Percentiles rank a stretch among this genome's conserved stretches.
Conservation (phyloP, 2,888 invertebrate genomes). For the Coelogynopora nodosa region DNA sequence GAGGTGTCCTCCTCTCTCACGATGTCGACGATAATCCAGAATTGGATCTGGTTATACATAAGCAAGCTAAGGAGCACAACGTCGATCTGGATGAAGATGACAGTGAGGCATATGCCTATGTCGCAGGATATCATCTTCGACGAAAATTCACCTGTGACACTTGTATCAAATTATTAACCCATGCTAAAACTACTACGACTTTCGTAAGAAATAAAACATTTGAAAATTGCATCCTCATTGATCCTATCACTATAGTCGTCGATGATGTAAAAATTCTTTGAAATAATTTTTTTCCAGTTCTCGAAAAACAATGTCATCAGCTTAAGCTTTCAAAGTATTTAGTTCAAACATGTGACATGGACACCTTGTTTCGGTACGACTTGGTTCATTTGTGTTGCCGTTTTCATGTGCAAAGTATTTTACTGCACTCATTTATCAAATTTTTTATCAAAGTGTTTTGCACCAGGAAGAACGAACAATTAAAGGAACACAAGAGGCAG, state of each 20-base stretch:
- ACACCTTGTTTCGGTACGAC: background rate
- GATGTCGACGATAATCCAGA: background rate
- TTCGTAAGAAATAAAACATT: background rate
- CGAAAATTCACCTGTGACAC: background rate
- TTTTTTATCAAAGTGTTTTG: conserved; percentile 19
- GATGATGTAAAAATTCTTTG: background rate
- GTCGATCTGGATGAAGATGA: conserved; percentile 8
- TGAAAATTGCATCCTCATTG: background rate
- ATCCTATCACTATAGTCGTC: background rate
- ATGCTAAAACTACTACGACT: background rate
- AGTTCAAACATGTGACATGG: background rate
- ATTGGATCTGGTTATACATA: background rate
- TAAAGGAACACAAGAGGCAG: conserved; percentile 1
- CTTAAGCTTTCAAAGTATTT: background rate
- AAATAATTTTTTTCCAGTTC: background rate
- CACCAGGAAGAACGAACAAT: background rate
- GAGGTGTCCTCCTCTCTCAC: background rate
- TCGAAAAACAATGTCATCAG: conserved; percentile 1
- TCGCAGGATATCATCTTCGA: background rate
- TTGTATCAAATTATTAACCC: background rate
- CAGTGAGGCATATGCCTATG: background rate
- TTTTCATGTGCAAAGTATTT: background rate
- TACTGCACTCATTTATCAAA: conserved; percentile 3
- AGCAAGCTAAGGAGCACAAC: background rate
- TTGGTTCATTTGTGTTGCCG: background rate